phyloP scores from a whole-genome alignment of 2,113 vertebrate species.

The Oriolus oriolus region DNA sequence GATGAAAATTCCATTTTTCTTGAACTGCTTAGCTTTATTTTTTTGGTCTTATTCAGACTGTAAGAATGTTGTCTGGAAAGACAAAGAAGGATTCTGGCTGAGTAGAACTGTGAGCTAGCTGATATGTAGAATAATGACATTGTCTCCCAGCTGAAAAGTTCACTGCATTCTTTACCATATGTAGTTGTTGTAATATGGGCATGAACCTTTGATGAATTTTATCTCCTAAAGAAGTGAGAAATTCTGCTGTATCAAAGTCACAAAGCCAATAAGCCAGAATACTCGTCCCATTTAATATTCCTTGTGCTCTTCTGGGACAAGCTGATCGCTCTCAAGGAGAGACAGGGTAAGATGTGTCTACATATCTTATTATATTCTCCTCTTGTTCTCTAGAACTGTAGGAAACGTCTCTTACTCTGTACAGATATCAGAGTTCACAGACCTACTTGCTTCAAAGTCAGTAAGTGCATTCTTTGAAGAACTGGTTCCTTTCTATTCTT shows the following conservation, averaged over 20 bases:
- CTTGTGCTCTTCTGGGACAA: neutral
- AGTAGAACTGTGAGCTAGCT: neutral
- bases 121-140: neutral
- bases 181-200: neutral
- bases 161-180: neutral
- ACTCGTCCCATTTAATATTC: neutral
- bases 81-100: neutral
- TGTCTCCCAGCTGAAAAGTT: neutral
- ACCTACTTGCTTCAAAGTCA: neutral
- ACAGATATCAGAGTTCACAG: neutral
- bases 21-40: neutral
- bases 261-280: neutral
- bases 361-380: neutral
- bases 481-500: neutral
- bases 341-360: neutral
- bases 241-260: neutral
- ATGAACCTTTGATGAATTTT: neutral
- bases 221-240: neutral
- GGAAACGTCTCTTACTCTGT: neutral
- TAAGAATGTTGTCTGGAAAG: neutral
- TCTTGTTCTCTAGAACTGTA: neutral
- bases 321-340: neutral
- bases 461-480: neutral
- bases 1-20: neutral
- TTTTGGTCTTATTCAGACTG: neutral